Base-by-base conservation (phyloP, 2,113 vertebrate genomes). In the Periophthalmus modestus region DNA sequence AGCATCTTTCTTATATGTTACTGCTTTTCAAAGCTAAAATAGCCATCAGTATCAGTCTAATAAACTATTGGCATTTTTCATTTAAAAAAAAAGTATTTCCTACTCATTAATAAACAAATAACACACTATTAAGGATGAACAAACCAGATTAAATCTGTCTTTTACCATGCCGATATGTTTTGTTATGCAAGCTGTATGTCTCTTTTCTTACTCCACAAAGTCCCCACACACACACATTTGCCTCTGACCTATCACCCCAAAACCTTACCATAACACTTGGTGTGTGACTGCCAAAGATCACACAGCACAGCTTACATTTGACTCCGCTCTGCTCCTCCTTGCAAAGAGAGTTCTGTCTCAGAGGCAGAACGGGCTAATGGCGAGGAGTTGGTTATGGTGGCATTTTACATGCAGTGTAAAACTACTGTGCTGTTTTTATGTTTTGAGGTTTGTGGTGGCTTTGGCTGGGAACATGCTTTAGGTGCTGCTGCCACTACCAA, bases 211-310 rank as follows among this genome's bases (percentile, higher is more conserved):
- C 79, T 85, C 85, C 85, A 86, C 83, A 87, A 73, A 82, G 79
- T 77, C 75, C 73, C 82, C 87, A 79, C 82, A 55, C 52, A n/a
- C n/a, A 88, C 65, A 74, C 84, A 78, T 78, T 79, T 80, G 83
- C 82, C 84, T 75, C 79, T 82, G 88, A 90, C 85, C 80, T 87
- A 87, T 90, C 88, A 82, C 85, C n/a, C 89, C 85, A 82, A 91
- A 85, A 87, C 83, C 89, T 90, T 89, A 86, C 78, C 89, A 90
- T 90, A 88, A 89, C n/a, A 91, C 81, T 68, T 75, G n/a, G 76
- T 75, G 76, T 76, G 70, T 12, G 4, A 47, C 74, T 82, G 91
- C 91, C 91, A 92, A 90, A 66, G 79, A 79, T 83, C 83, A 91
- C 83, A 73, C 78, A 59, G 80, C 74, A 47, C 4, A 73, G 75